A percentile compares a stretch with the other conserved stretches of the same genome.
Conservation (phyloP, 2,888 invertebrate species). For the Vesta saturnalis region DNA sequence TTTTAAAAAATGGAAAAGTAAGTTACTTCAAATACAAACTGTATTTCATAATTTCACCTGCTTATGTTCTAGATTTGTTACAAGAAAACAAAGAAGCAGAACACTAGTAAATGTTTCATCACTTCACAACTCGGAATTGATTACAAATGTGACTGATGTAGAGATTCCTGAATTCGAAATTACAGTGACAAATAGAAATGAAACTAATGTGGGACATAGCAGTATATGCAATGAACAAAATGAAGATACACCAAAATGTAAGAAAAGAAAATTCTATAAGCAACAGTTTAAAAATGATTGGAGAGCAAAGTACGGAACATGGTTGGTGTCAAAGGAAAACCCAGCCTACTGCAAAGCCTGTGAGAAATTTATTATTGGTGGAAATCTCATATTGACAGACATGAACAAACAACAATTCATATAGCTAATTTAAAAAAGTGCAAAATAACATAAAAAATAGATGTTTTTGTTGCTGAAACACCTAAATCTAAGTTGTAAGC, state of each 20-base stretch:
- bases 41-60: neutral
- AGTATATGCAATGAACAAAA: neutral
- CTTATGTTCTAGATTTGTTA: neutral
- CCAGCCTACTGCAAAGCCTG: neutral
- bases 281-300: neutral
- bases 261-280: neutral
- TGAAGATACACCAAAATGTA: neutral
- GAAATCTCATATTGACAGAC: neutral
- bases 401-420: slow-evolving; percentile 4
- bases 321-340: neutral
- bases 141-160: neutral
- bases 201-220: neutral
- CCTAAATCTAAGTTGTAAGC: neutral
- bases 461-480: neutral
- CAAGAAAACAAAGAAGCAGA: neutral
- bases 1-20: neutral
- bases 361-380: neutral
- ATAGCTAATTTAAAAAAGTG: slow-evolving; percentile 1
- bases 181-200: neutral
- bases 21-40: neutral
- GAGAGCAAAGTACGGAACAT: neutral
- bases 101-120: neutral
- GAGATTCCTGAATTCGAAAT: neutral
- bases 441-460: slow-evolving; percentile 4
- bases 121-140: neutral